These are phyloP conservation scores for Pangasius sanitwongsei DNA, from an alignment of 2,797 vertebrate genomes.

Conservation along the genomic window DNA sequence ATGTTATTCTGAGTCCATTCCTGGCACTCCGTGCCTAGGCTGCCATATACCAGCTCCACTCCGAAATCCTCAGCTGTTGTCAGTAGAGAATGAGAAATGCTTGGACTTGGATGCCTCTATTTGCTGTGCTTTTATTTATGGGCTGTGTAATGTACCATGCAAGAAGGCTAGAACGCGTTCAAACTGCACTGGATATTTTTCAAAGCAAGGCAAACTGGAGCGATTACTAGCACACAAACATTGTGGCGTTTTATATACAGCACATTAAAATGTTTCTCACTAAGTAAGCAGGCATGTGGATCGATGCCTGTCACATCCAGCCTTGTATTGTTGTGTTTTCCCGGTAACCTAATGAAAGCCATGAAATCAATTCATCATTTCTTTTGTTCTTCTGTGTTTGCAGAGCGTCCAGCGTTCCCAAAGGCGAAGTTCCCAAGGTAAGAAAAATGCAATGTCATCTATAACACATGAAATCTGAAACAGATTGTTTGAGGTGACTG, in stretches of 20 bases:
- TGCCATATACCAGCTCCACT: conserved; percentile 3
- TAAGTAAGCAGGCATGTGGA: not conserved
- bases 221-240: not conserved
- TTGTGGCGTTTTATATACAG: not conserved
- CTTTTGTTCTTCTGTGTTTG: conserved; percentile 56
- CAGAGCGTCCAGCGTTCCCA: conserved; percentile 77
- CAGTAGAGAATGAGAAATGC: conserved; percentile 26
- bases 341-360: not conserved
- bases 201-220: conserved; percentile 6
- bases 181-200: conserved; percentile 13
- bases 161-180: not conserved
- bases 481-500: not conserved
- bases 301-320: not conserved
- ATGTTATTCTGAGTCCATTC: conserved; percentile 11
- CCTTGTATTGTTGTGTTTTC: not conserved
- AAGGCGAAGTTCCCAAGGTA: conserved; percentile 82
- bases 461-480: not conserved
- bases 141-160: conserved; percentile 23
- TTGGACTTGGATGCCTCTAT: conserved; percentile 34
- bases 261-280: not conserved
- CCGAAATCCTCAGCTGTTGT: conserved; percentile 45
- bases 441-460: conserved; percentile 52
- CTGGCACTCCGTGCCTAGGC: not conserved
- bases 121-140: conserved; percentile 41
- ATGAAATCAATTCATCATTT: not conserved